phyloP scores from a whole-genome alignment of 2,113 vertebrate genomes.

The Potamarius usumacintae region DNA sequence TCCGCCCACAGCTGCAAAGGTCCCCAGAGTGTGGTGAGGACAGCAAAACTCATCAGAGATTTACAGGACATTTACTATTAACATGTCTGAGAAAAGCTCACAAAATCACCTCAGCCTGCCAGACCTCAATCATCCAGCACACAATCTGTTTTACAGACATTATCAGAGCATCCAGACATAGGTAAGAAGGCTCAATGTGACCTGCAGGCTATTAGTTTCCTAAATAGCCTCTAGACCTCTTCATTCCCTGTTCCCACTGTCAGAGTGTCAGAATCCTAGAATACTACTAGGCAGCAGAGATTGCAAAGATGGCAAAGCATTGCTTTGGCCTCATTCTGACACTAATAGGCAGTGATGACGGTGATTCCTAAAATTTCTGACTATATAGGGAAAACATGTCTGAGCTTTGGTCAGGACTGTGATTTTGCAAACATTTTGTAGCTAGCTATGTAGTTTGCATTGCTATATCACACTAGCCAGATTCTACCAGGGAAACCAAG shows the following conservation, averaged over 20 bases:
- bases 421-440: not conserved
- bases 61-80: not conserved
- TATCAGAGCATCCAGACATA: slow-evolving; percentile 10
- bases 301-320: not conserved
- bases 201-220: slow-evolving; percentile 10
- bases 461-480: not conserved
- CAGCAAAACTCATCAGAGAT: not conserved
- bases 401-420: not conserved
- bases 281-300: not conserved
- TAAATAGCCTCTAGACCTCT: not conserved
- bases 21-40: not conserved
- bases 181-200: not conserved
- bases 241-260: not conserved
- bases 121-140: not conserved
- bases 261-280: not conserved
- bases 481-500: not conserved
- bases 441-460: not conserved
- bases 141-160: not conserved
- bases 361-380: not conserved
- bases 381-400: not conserved
- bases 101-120: not conserved
- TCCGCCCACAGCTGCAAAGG: not conserved
- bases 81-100: not conserved
- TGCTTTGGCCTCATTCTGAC: not conserved
- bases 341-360: not conserved